Conservation (phyloP, 2,888 invertebrate genomes). For the Cryptus armator region DNA sequence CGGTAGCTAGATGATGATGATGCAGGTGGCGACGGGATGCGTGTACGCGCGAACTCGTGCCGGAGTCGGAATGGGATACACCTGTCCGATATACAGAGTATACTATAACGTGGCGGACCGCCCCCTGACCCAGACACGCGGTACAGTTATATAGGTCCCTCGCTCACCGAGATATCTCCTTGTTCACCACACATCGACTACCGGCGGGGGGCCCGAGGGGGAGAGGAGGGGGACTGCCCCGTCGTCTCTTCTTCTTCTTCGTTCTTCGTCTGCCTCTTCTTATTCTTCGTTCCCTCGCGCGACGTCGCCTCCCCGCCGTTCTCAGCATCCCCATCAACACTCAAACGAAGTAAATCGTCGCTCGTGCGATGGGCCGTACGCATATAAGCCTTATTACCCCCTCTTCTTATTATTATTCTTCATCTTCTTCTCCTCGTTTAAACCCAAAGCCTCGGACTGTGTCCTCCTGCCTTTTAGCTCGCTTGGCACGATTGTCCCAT, state of each 20-base stretch:
- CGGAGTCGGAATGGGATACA: slow-evolving; percentile 86
- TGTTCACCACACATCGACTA: slow-evolving; percentile 69
- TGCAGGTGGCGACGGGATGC: slow-evolving; percentile 61
- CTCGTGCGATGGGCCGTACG: slow-evolving; percentile 32
- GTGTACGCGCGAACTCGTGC: slow-evolving; percentile 82
- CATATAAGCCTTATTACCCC: slow-evolving; percentile 36
- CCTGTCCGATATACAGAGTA: slow-evolving; percentile 85
- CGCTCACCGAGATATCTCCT: slow-evolving; percentile 71
- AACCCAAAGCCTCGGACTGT: slow-evolving; percentile 18
- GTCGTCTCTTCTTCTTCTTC: slow-evolving; percentile 21
- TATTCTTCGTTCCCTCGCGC: slow-evolving; percentile 17
- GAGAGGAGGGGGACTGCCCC: neutral
- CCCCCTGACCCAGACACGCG: slow-evolving; percentile 87
- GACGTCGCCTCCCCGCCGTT: slow-evolving; percentile 25
- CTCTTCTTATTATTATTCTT: slow-evolving; percentile 37
- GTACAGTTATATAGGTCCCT: slow-evolving; percentile 86
- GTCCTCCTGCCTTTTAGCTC: slow-evolving; percentile 34
- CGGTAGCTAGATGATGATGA: slow-evolving; percentile 15
- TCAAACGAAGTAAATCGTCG: slow-evolving; percentile 31
- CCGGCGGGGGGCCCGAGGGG: neutral
- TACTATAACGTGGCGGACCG: slow-evolving; percentile 85
- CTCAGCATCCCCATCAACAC: slow-evolving; percentile 30
- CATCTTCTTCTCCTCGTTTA: slow-evolving; percentile 22
- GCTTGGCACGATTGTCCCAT: slow-evolving; percentile 73
- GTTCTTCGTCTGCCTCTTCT: slow-evolving; percentile 42